Percentiles rank a stretch among this genome's conserved stretches.
These are phyloP conservation scores for Mustela erminea DNA, from an alignment of 2,797 vertebrate genomes.

Conservation along the genomic window DNA sequence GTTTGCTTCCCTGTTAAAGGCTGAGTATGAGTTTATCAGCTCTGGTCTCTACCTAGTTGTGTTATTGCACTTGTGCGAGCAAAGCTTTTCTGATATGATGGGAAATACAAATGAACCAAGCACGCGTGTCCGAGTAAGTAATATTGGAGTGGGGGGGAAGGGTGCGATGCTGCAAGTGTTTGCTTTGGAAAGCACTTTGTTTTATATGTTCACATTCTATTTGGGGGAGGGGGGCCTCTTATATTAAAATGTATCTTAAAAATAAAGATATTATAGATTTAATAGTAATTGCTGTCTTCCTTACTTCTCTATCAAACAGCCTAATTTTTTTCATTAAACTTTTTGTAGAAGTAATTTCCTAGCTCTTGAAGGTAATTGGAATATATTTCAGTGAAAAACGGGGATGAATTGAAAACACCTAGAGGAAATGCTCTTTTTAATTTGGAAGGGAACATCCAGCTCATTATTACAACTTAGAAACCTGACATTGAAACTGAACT, in stretches of 20 bases:
- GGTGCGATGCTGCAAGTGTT: background rate
- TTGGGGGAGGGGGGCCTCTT: conserved; percentile 44
- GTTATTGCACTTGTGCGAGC: conserved; percentile 97
- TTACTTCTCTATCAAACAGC: background rate
- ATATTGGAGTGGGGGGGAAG: conserved; percentile 10
- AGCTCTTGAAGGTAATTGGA: conserved; percentile 45
- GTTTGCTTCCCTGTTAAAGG: conserved; percentile 88
- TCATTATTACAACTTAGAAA: conserved; percentile 34
- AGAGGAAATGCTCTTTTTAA: conserved; percentile 13
- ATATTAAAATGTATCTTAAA: conserved; percentile 62
- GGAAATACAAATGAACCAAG: conserved; percentile 94
- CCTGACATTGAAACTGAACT: conserved; percentile 52
- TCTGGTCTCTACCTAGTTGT: conserved; percentile 98
- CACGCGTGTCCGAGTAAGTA: conserved; percentile 95
- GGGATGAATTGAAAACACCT: conserved; percentile 34
- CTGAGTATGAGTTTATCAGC: conserved; percentile 99
- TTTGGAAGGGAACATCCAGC: background rate
- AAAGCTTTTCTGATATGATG: conserved; percentile 98
- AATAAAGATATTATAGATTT: conserved; percentile 55
- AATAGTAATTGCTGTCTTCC: conserved; percentile 69
- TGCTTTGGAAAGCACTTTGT: conserved; percentile 48
- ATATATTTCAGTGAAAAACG: conserved; percentile 57
- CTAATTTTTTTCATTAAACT: conserved; percentile 70
- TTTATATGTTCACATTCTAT: background rate
- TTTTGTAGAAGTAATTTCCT: conserved; percentile 57